Base-by-base conservation (phyloP, 2,797 vertebrate species). In the Pseudomugil tenellus region DNA sequence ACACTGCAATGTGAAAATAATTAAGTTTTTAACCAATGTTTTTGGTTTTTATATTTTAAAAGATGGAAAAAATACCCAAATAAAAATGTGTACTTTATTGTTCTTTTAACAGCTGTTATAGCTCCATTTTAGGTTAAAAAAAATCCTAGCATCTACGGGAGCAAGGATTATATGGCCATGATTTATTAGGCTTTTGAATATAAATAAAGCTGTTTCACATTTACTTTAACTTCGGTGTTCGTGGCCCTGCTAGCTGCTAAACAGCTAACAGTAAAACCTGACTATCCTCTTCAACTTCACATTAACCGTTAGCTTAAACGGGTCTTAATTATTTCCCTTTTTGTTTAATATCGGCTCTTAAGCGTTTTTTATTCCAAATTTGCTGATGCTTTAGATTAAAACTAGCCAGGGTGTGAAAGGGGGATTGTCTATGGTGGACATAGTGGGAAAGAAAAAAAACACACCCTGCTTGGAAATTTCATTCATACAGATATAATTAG, bases 221-320 rank as follows among this genome's bases (percentile, higher is more conserved):
- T 17, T 17, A 29, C 11, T 83, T 70, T 60, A 68, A 69, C 57
- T 39, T 55, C 51, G 67, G 84, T 49, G 72, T 86, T 76, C 70
- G 80, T 87, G 84, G 90, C 88, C 90, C 79, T 85, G 83, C 78
- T 85, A 85, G 62, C 79, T 37, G 84, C 86, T 90, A 88, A 82
- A 77, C 81, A 46, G 85, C 84, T 87, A 88, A 82, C 77, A n/a
- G 67, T 9, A 17, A 14, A 32, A 35, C 56, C 43, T 71, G 51
- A 72, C 68, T n/a, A 68, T 46, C 11, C 25, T 60, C 11, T 71
- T 35, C 7, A 67, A 60, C 34, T 19, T 25, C 58, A 12, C 0
- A 0, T 37, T 34, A 3, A 43, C 16, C 0, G 1, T 1, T 35
- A 5, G 3, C 12, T 26, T 0, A 62, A 13, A 19, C 9, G 6